These are phyloP conservation scores for Conopomorpha cramerella DNA, from an alignment of 1,140 invertebrate genomes.

Conservation along the genomic window DNA sequence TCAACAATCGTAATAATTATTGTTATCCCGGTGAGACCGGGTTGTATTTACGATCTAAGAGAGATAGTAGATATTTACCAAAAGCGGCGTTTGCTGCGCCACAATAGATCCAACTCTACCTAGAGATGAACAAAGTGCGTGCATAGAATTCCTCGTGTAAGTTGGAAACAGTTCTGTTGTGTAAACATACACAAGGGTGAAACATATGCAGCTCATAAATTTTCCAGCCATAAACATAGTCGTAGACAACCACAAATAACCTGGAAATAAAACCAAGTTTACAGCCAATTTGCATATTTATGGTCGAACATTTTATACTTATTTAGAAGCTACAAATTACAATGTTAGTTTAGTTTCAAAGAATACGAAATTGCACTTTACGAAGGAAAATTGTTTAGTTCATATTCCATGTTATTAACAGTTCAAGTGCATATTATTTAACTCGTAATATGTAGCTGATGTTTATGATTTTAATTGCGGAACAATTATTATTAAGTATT, in stretches of 20 bases:
- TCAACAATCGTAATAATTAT: no score
- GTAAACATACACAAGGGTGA: conserved; percentile 66
- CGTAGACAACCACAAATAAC: conserved; percentile 7
- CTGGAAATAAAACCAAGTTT: conserved; percentile 8
- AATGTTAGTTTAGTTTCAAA: no score
- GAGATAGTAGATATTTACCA: no score
- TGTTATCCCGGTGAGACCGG: no score
- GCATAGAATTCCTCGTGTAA: conserved; percentile 61
- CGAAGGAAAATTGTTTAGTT: no score
- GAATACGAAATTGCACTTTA: no score
- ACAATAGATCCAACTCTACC: conserved; percentile 65
- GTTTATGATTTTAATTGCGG: neutral
- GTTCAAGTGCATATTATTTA: no score
- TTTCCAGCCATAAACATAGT: conserved; percentile 64
- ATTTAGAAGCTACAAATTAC: no score
- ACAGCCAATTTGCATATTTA: no score
- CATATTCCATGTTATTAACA: no score
- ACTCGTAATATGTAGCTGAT: neutral
- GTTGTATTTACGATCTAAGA: no score
- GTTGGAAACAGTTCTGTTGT: conserved; percentile 74
- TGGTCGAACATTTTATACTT: no score
- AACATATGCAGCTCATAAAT: conserved; percentile 63
- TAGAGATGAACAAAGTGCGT: conserved; percentile 64
- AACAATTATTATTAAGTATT: neutral
- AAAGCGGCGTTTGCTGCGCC: conserved; percentile 64